These are phyloP conservation scores for Eulemur rubriventer DNA, from an alignment of 2,797 vertebrate genomes.

Conservation along the genomic window DNA sequence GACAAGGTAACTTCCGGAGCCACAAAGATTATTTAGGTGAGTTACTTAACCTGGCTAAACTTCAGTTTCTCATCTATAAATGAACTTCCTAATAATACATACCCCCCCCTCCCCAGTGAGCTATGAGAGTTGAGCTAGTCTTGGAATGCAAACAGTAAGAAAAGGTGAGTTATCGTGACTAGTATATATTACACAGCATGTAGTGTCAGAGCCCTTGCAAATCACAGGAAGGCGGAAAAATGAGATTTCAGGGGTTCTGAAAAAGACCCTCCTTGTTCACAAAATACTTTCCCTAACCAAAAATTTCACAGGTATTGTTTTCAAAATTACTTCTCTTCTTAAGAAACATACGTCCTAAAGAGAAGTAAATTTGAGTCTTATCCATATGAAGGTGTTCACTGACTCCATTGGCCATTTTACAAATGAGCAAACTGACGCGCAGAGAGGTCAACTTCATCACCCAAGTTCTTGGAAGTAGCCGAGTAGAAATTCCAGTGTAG, in stretches of 20 bases:
- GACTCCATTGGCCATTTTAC: neutral
- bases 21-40: neutral
- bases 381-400: neutral
- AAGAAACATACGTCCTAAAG: neutral
- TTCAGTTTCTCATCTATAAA: neutral
- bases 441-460: fast-evolving
- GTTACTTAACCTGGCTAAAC: neutral
- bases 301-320: neutral
- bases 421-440: neutral
- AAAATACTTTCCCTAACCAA: neutral
- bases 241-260: neutral
- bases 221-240: neutral
- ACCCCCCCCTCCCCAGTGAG: neutral
- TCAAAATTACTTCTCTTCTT: neutral
- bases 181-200: neutral
- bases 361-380: neutral
- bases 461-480: neutral
- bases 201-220: neutral
- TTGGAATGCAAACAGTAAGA: neutral
- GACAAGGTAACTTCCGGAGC: neutral
- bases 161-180: neutral
- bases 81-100: neutral
- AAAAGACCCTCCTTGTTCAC: neutral
- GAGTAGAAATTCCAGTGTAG: neutral
- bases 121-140: neutral